phyloP scores from a whole-genome alignment of 2,113 vertebrate genomes.

The Zootoca vivipara region DNA sequence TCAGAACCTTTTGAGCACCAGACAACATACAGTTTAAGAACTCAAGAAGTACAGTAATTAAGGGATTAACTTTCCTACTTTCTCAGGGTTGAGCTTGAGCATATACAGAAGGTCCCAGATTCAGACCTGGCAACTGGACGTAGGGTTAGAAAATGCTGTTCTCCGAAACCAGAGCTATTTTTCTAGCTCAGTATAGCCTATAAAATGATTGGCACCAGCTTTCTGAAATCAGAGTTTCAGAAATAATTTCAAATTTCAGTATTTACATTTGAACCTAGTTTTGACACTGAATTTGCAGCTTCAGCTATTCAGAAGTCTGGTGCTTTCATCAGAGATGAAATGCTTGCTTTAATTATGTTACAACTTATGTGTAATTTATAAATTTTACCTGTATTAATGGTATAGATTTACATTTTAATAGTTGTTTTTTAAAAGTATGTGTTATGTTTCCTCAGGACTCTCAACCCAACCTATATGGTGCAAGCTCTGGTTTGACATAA shows the following conservation, averaged over 20 bases:
- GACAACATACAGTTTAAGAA: not conserved
- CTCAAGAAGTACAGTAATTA: not conserved
- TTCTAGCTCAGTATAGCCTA: no score
- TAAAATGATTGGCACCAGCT: no score
- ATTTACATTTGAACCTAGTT: not conserved
- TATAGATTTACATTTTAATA: not conserved
- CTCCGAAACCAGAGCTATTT: no score
- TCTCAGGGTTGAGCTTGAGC: no score
- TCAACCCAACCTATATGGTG: conserved; percentile 85
- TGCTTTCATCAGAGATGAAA: not conserved
- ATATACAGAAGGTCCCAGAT: no score
- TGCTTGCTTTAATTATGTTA: not conserved
- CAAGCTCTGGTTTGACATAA: conserved; percentile 79
- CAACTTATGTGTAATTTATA: not conserved
- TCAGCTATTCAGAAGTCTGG: no score
- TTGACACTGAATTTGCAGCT: not conserved
- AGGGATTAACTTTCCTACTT: not conserved
- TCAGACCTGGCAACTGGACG: no score
- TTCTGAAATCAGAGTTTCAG: no score
- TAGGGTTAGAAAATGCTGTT: no score
- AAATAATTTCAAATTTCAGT: not conserved
- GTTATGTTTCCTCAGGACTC: conserved; percentile 73
- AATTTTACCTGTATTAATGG: not conserved
- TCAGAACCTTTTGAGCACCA: not conserved
- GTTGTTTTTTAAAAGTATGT: not conserved